Conservation (phyloP, 2,797 vertebrate genomes). For the Paramormyrops hopkinsi region DNA sequence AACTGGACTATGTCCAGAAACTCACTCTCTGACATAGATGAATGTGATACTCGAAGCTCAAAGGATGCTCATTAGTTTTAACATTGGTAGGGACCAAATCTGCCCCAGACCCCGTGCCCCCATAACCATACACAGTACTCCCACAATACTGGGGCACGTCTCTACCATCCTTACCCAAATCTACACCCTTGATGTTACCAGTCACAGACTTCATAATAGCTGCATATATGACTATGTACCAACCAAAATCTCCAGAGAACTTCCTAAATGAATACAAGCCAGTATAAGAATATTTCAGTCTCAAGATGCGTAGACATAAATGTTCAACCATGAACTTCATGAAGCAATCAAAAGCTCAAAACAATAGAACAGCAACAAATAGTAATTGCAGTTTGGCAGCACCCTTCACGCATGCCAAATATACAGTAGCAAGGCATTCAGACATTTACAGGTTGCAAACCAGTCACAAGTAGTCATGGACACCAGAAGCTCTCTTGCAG, state of each 20-base stretch:
- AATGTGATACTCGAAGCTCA: neutral
- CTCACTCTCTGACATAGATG: neutral
- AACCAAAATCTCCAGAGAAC: neutral
- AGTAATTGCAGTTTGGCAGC: neutral
- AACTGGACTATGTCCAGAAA: neutral
- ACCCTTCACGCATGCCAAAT: neutral
- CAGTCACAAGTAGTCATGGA: neutral
- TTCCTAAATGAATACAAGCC: neutral
- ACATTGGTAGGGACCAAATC: neutral
- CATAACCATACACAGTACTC: neutral
- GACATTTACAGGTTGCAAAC: neutral
- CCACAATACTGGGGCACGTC: neutral
- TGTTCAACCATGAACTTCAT: neutral
- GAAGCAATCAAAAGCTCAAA: neutral
- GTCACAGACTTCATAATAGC: neutral
- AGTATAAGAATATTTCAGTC: neutral
- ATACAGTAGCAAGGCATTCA: neutral
- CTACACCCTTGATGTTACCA: neutral
- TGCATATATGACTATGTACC: neutral
- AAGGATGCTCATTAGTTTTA: neutral
- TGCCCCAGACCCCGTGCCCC: neutral
- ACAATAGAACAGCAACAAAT: neutral
- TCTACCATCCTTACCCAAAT: neutral
- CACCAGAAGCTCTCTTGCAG: neutral
- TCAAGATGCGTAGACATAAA: neutral